Evolutionary conservation across 2,113 vertebrate genomes (phyloP).

Genomic region (Lophochroa leadbeateri): DNA sequence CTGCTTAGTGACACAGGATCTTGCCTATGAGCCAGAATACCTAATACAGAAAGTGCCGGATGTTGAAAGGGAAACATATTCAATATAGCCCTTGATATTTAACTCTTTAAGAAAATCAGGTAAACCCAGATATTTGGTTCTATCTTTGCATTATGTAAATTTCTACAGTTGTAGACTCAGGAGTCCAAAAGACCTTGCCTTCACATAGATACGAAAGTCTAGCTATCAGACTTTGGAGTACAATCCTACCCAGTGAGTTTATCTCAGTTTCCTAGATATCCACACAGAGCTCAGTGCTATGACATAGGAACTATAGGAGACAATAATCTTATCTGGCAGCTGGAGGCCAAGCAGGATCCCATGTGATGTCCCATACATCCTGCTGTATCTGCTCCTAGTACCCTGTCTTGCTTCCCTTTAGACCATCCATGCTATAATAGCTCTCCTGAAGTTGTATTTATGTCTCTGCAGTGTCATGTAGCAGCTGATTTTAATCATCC

Average conservation of each 20-base stretch:
- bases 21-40: background rate
- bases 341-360: background rate
- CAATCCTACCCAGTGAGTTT: background rate
- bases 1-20: background rate
- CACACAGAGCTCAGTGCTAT: background rate
- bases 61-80: background rate
- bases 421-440: background rate
- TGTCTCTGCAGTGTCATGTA: background rate
- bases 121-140: background rate
- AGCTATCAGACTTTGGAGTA: background rate
- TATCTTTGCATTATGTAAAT: background rate
- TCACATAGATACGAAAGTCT: background rate
- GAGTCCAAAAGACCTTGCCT: background rate
- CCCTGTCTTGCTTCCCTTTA: background rate
- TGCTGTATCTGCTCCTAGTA: background rate
- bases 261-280: background rate
- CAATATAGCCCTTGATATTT: background rate
- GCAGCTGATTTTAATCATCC: background rate
- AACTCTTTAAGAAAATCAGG: background rate
- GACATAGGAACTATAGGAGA: background rate
- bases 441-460: background rate
- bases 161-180: background rate
- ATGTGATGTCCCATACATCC: accelerated
- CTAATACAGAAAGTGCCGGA: background rate
- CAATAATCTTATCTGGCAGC: background rate